These are phyloP conservation scores for Labroides dimidiatus DNA, from an alignment of 2,797 vertebrate genomes.

Conservation along the genomic window DNA sequence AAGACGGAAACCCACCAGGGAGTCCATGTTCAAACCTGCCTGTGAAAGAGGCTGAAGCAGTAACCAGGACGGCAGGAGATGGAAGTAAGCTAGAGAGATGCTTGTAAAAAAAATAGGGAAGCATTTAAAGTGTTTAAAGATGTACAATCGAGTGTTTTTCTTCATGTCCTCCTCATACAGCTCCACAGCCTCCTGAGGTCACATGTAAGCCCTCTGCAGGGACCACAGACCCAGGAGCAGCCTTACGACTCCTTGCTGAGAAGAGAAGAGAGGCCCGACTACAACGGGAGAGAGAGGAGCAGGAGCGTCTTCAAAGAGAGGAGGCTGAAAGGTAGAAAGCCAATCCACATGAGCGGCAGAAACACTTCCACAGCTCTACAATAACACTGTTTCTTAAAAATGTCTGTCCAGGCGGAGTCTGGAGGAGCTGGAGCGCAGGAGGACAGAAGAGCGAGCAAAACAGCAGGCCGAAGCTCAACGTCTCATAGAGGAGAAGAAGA, in stretches of 20 bases:
- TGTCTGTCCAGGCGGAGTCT: slow-evolving; percentile 80
- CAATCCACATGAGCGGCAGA: not conserved
- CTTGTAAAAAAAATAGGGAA: not conserved
- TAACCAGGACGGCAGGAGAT: slow-evolving; percentile 41
- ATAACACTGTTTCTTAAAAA: too few species aligned
- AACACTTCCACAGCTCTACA: not conserved
- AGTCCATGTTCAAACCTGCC: slow-evolving; percentile 28
- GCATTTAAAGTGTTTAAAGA: not conserved
- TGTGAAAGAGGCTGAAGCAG: not conserved
- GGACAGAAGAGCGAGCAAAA: slow-evolving; percentile 86
- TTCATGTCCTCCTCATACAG: slow-evolving; percentile 46
- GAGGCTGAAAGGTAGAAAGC: slow-evolving; percentile 60
- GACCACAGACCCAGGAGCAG: slow-evolving; percentile 90
- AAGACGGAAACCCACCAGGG: slow-evolving; percentile 25
- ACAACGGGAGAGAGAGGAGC: slow-evolving; percentile 90
- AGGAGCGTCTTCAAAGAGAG: slow-evolving; percentile 82
- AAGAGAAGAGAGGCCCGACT: slow-evolving; percentile 91
- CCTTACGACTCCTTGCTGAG: slow-evolving; percentile 89
- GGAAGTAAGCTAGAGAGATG: slow-evolving; percentile 54
- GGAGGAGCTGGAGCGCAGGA: slow-evolving; percentile 86
- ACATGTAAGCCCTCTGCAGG: slow-evolving; percentile 83
- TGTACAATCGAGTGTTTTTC: not conserved
- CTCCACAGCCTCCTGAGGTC: slow-evolving; percentile 44
- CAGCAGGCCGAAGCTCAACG: slow-evolving; percentile 85
- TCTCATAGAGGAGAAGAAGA: slow-evolving; percentile 85